Percentiles rank a stretch among this genome's conserved stretches.
These are phyloP conservation scores for Lepidothrix coronata DNA, from an alignment of 2,113 vertebrate genomes.

Conservation along the genomic window DNA sequence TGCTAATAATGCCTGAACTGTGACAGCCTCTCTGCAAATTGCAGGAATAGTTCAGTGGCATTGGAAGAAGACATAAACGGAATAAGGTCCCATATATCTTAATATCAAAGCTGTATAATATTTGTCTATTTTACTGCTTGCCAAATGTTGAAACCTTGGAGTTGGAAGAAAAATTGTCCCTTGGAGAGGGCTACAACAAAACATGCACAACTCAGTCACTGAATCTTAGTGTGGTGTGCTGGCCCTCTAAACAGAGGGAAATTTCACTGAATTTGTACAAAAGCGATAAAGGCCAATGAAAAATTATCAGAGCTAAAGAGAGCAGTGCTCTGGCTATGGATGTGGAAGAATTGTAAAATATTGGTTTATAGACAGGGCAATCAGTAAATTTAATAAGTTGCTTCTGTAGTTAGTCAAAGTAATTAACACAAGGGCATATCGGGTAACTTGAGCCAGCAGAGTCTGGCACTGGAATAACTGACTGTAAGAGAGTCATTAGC, in stretches of 20 bases:
- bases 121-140: not conserved
- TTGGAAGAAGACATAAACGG: not conserved
- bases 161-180: not conserved
- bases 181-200: not conserved
- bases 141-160: not conserved
- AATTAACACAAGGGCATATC: constrained; percentile 71
- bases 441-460: constrained; percentile 39
- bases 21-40: not conserved
- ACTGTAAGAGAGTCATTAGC: constrained; percentile 55
- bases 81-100: not conserved
- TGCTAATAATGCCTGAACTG: not conserved
- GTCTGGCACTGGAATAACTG: constrained; percentile 36
- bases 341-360: constrained; percentile 24
- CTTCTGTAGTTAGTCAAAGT: constrained; percentile 73
- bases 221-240: not conserved
- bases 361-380: constrained; percentile 60
- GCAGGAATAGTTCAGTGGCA: not conserved
- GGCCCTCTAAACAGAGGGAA: not conserved
- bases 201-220: not conserved
- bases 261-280: not conserved
- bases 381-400: constrained; percentile 75
- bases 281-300: not conserved
- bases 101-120: not conserved
- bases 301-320: not conserved
- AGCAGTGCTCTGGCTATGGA: not conserved